Percentiles rank a stretch among this genome's conserved stretches.
phyloP scores from a whole-genome alignment of 2,888 invertebrate genomes.

The Hartigia nigra region DNA sequence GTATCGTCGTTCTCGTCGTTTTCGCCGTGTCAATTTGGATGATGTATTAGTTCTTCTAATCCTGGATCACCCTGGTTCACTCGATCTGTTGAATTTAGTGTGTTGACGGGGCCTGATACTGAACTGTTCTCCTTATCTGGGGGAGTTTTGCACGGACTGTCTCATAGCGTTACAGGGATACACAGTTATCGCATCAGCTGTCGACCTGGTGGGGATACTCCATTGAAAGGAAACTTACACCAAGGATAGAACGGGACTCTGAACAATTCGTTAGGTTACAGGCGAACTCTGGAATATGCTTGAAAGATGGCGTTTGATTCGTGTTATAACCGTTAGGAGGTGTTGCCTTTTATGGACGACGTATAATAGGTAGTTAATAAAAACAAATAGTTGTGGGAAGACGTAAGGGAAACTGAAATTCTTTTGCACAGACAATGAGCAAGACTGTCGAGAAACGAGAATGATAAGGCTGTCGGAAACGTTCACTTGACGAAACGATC shows the following conservation, averaged over 20 bases:
- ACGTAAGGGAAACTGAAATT: background rate
- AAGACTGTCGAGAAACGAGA: background rate
- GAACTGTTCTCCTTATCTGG: background rate
- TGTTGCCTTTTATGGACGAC: background rate
- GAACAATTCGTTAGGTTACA: slow-evolving; percentile 7
- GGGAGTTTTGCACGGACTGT: slow-evolving; percentile 18
- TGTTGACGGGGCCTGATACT: background rate
- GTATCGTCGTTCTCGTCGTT: background rate
- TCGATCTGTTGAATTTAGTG: background rate
- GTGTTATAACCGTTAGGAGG: background rate
- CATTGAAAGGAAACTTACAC: slow-evolving; percentile 20
- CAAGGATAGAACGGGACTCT: background rate
- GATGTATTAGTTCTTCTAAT: background rate
- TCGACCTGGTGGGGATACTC: slow-evolving; percentile 25
- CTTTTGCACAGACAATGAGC: background rate
- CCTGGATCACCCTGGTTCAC: background rate
- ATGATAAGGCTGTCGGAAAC: background rate
- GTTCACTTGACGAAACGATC: background rate
- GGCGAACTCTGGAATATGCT: background rate
- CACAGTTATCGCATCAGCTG: slow-evolving; percentile 45
- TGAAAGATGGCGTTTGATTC: background rate
- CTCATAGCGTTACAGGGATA: slow-evolving; percentile 14
- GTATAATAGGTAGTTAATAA: background rate
- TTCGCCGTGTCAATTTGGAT: background rate
- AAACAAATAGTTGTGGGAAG: background rate